These are phyloP conservation scores for Trematocara zebra DNA, from an alignment of 2,113 vertebrate species.

Conservation along the genomic window DNA sequence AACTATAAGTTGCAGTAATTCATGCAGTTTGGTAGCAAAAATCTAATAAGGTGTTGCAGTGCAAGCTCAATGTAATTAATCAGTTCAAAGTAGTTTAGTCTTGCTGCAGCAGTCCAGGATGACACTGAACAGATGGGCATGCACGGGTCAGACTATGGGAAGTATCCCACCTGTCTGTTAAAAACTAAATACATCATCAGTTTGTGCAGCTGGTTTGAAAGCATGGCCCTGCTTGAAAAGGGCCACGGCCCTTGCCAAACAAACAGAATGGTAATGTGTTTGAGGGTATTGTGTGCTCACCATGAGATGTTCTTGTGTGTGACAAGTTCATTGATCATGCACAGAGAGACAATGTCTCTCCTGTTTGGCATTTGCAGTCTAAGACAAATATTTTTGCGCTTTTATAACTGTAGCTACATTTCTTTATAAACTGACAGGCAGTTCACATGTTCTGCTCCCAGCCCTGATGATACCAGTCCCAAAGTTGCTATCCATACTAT, in stretches of 20 bases:
- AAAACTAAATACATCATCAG: neutral
- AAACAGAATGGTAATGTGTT: neutral
- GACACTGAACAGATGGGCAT: neutral
- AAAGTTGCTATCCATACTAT: neutral
- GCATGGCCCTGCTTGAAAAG: neutral
- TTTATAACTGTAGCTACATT: neutral
- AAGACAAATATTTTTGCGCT: neutral
- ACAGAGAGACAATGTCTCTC: neutral
- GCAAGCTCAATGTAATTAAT: neutral
- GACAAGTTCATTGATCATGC: neutral
- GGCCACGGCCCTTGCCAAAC: neutral
- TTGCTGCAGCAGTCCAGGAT: neutral
- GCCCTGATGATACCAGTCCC: neutral
- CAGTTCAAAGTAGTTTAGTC: neutral
- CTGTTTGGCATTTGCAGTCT: neutral
- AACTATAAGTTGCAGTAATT: neutral
- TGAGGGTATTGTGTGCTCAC: neutral
- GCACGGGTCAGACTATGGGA: neutral
- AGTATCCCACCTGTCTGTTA: neutral
- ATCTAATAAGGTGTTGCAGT: neutral
- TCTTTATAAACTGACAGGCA: neutral
- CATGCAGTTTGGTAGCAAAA: neutral
- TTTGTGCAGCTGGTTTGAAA: neutral
- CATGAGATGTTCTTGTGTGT: neutral
- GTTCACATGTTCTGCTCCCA: neutral